phyloP scores from a whole-genome alignment of 2,888 invertebrate genomes.

The Zaprionus lineosus region DNA sequence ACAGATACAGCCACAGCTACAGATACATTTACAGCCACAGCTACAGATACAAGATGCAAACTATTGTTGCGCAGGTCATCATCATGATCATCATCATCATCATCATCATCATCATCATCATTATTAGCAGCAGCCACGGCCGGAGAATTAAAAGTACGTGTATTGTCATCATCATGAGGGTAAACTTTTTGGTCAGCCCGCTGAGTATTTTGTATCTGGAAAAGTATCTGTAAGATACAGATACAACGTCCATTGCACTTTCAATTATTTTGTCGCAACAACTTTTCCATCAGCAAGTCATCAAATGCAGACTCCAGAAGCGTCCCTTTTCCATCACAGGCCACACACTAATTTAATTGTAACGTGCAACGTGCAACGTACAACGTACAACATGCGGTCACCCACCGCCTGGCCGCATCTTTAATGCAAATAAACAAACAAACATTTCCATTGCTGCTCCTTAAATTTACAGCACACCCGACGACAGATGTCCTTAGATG shows the following conservation, averaged over 20 bases:
- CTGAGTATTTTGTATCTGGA: constrained; percentile 29
- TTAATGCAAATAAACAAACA: too few species aligned
- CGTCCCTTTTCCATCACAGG: constrained; percentile 29
- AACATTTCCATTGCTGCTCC: too few species aligned
- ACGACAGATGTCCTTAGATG: too few species aligned
- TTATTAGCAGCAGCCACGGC: too few species aligned
- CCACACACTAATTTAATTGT: constrained; percentile 67
- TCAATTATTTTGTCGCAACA: constrained; percentile 61
- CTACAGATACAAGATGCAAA: constrained; percentile 51
- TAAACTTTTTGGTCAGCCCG: constrained; percentile 52
- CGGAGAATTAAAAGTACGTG: too few species aligned
- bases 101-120: constrained; percentile 6
- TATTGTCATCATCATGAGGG: constrained; percentile 4
- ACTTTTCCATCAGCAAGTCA: constrained; percentile 72
- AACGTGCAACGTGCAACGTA: constrained; percentile 58
- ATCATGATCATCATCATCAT: constrained; percentile 35
- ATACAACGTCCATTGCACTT: constrained; percentile 36
- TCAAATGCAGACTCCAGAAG: constrained; percentile 55
- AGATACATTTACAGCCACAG: neutral
- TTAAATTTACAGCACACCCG: too few species aligned
- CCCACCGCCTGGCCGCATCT: neutral
- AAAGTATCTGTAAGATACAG: constrained; percentile 44
- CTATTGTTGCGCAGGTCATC: constrained; percentile 72
- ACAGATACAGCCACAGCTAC: constrained; percentile 13
- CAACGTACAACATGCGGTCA: neutral